Base-by-base conservation (phyloP, 2,888 invertebrate species). In the Diploptera punctata region DNA sequence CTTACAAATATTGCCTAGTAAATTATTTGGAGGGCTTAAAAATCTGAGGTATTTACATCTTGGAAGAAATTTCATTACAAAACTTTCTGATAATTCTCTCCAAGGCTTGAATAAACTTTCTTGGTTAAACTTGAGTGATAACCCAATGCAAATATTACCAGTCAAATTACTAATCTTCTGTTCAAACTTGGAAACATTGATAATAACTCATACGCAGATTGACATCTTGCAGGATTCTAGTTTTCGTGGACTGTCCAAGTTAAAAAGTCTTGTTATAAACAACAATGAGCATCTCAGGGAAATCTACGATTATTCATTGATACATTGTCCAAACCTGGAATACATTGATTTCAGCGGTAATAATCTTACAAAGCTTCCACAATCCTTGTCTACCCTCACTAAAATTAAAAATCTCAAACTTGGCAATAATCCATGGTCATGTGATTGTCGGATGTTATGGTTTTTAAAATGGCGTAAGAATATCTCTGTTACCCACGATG, bases 381-480 rank as follows among this genome's bases (percentile, higher is more conserved):
- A 87, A 70, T 89, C 91, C 18, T 81, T 96, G 68, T 87, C 88
- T 68, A 86, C 88, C 78, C 83, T 95, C 70, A 84, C 87, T 7
- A 83, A 86, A 62, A 82, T 95, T 70, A 84, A 86, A 77, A 87
- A 88, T 75, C 82, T 95, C 31, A 87, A 89, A 76, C 87, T 95
- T 76, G 85, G 88, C 43, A 88, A 89, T 71, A 96, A 96, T 81
- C 91, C 90, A 31, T 94, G 93, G 91, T 89, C 90, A 19, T 96
- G 96, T 84, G 94, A 95, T 82, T 96, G 96, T 79, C 88, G 92
- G 65, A 92, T 94, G 88, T 89, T 88, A 76, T 94, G 94, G 94
- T 89, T 94, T 77, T 82, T 85, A 1, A 80, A 85, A 16, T 91
- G 90, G 90, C 83, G 85, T 65, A 84, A 83, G 75, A 83, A 85